Percentiles rank a stretch among this genome's conserved stretches.
Conservation (phyloP, 2,113 vertebrate species). For the Sakesphorus luctuosus region DNA sequence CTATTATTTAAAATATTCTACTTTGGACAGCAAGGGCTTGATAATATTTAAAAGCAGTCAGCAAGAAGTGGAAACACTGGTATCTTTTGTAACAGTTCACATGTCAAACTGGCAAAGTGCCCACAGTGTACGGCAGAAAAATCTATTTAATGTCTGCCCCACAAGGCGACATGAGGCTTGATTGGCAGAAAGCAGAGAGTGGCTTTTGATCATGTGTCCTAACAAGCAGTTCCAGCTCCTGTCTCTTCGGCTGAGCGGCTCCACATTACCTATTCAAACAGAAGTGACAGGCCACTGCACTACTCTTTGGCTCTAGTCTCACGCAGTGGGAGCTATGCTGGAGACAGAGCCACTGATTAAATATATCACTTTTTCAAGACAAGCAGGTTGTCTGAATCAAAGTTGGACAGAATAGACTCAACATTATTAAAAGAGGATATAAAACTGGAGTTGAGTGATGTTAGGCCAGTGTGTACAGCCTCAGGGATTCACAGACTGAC, state of each 20-base stretch:
- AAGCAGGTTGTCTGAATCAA: constrained; percentile 88
- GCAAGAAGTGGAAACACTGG: constrained; percentile 79
- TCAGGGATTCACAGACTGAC: constrained; percentile 83
- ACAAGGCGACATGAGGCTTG: constrained; percentile 91
- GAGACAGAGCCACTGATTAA: constrained; percentile 83
- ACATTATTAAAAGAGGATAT: constrained; percentile 86
- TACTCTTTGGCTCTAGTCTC: constrained; percentile 85
- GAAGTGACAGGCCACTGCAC: constrained; percentile 92
- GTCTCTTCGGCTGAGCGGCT: constrained; percentile 91
- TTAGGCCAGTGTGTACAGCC: constrained; percentile 85
- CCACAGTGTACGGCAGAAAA: constrained; percentile 83
- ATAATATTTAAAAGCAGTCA: constrained; percentile 81
- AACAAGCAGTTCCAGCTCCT: constrained; percentile 97
- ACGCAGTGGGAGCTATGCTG: constrained; percentile 81
- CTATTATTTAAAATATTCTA: constrained; percentile 75
- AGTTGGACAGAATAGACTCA: constrained; percentile 84
- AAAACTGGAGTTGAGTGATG: constrained; percentile 86
- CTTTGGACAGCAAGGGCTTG: constrained; percentile 70
- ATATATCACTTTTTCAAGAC: constrained; percentile 85
- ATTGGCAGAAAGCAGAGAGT: constrained; percentile 94
- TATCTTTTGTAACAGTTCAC: constrained; percentile 89
- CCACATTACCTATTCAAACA: constrained; percentile 97
- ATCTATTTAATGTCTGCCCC: constrained; percentile 95
- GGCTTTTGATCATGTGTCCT: constrained; percentile 97
- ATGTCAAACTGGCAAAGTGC: constrained; percentile 91